phyloP scores from a whole-genome alignment of 2,888 invertebrate species.

The Nesidiocoris tenuis region DNA sequence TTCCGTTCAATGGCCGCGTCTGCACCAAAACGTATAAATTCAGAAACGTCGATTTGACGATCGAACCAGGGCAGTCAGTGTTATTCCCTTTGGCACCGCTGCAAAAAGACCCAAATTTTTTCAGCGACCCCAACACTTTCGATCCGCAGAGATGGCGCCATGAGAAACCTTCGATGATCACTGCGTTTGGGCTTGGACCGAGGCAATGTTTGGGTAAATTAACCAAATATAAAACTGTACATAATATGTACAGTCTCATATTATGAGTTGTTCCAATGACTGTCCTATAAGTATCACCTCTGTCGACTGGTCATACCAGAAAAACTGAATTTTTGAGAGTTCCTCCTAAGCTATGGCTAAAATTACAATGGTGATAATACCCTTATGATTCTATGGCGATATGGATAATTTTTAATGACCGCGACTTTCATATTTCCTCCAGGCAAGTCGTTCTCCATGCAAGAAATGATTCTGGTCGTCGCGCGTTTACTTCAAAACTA shows the following conservation, averaged over 20 bases:
- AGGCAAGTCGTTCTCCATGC: slow-evolving; percentile 13
- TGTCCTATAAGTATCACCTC: no score
- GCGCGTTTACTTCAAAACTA: slow-evolving; percentile 2
- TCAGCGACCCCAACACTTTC: slow-evolving; percentile 9
- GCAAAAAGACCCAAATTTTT: slow-evolving; percentile 8
- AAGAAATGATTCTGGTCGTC: slow-evolving; percentile 19
- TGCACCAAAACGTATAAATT: slow-evolving; percentile 1
- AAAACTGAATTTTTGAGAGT: no score
- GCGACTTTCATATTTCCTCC: no score
- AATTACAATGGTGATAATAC: no score
- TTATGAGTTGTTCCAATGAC: no score
- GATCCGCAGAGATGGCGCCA: neutral
- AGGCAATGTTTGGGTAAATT: slow-evolving; percentile 22
- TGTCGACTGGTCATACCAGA: no score
- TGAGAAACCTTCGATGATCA: slow-evolving; percentile 2
- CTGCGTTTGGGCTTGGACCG: slow-evolving; percentile 11
- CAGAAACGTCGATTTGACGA: neutral
- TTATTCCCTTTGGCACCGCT: neutral
- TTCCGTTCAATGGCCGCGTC: neutral
- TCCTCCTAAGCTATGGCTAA: no score
- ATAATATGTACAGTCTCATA: no score
- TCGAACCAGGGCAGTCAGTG: neutral
- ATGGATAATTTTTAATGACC: no score
- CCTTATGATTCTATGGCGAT: no score
- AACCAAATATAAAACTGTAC: no score